Percentiles rank a stretch among this genome's conserved stretches.
Evolutionary conservation across 2,888 invertebrate genomes (phyloP).

Genomic region (Drosophila stalkeri): DNA sequence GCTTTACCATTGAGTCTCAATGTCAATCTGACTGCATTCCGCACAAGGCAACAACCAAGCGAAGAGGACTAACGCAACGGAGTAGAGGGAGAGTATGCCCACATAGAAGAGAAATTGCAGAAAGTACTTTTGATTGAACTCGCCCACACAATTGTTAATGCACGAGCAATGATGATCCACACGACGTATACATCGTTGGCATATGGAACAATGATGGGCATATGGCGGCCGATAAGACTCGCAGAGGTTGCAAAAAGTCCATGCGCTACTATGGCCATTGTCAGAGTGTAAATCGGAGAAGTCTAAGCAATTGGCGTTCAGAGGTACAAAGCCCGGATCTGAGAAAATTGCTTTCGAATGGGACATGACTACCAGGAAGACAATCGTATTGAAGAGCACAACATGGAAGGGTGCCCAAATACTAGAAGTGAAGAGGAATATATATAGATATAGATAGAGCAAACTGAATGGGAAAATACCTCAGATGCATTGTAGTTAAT

Average conservation of each 20-base stretch:
- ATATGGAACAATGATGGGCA: constrained; percentile 95
- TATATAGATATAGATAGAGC: constrained; percentile 66
- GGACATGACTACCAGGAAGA: constrained; percentile 90
- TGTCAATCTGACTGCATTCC: constrained; percentile 88
- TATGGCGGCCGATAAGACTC: constrained; percentile 93
- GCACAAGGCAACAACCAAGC: constrained; percentile 91
- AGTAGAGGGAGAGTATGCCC: constrained; percentile 88
- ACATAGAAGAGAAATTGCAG: constrained; percentile 94
- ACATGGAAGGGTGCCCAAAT: constrained; percentile 94
- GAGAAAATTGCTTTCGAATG: constrained; percentile 93
- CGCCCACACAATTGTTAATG: constrained; percentile 97
- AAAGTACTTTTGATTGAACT: constrained; percentile 96
- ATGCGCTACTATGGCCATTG: constrained; percentile 88
- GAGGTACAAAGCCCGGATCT: constrained; percentile 95
- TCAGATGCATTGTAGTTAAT: constrained; percentile 91
- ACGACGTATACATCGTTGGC: constrained; percentile 90
- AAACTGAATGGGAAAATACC: constrained; percentile 85
- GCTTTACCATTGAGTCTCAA: constrained; percentile 89
- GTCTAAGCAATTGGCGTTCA: constrained; percentile 90
- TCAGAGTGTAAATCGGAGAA: constrained; percentile 90
- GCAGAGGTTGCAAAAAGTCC: constrained; percentile 90
- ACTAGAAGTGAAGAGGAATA: constrained; percentile 84
- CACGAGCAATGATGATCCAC: constrained; percentile 91
- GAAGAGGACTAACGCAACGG: constrained; percentile 89
- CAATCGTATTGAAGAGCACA: constrained; percentile 91